Evolutionary conservation across 1,140 invertebrate species (phyloP).

Genomic region (Drosophila ohnishii): DNA sequence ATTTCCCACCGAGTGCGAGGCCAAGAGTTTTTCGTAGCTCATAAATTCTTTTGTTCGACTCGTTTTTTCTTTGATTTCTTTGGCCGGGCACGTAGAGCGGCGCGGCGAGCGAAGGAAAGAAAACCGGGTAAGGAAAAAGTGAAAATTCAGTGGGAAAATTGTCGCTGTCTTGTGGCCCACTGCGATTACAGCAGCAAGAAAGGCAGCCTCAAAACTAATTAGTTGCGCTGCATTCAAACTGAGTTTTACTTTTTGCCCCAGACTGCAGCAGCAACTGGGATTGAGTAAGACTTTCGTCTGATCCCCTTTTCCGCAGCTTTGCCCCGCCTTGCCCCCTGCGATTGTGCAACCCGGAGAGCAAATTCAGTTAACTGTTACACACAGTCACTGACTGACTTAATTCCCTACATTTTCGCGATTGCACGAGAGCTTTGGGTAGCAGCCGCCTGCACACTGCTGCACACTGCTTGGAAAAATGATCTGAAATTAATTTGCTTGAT

Average conservation of each 20-base stretch:
- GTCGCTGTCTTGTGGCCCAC: slow-evolving; percentile 63
- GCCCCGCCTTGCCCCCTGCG: background rate
- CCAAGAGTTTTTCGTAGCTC: slow-evolving; percentile 66
- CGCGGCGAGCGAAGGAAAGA: slow-evolving; percentile 9
- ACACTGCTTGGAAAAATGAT: slow-evolving; percentile 28
- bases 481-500: slow-evolving; percentile 6
- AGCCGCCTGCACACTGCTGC: slow-evolving; percentile 5
- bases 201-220: slow-evolving; percentile 72
- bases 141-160: slow-evolving; percentile 79
- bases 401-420: slow-evolving; percentile 73
- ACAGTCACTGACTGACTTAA: slow-evolving; percentile 75
- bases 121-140: slow-evolving; percentile 60
- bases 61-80: slow-evolving; percentile 68
- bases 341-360: slow-evolving; percentile 37
- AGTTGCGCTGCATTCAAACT: slow-evolving; percentile 71
- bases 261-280: slow-evolving; percentile 44
- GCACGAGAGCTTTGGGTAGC: slow-evolving; percentile 18
- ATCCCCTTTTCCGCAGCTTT: slow-evolving; percentile 18
- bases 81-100: slow-evolving; percentile 24
- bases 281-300: slow-evolving; percentile 73
- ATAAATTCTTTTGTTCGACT: slow-evolving; percentile 72
- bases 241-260: slow-evolving; percentile 62
- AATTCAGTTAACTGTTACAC: slow-evolving; percentile 79
- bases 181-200: slow-evolving; percentile 54
- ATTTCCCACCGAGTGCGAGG: slow-evolving; percentile 24